Evolutionary conservation across 2,113 vertebrate genomes (phyloP), one percentile per base, ranked within the genome.

Genomic region (Lota lota): DNA sequence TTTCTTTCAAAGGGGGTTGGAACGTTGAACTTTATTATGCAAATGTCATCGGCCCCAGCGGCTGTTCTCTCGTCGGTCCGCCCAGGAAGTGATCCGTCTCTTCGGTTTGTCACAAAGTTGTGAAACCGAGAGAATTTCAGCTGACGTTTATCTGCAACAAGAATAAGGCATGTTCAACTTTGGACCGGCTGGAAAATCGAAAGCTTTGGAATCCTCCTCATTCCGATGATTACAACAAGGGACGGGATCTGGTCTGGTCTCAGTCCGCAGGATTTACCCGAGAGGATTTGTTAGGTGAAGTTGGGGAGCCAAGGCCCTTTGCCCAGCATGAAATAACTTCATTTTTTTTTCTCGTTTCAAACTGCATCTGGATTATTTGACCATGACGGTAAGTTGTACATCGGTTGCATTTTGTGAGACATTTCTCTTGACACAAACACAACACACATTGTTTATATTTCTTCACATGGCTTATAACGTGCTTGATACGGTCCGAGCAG

Each of bases 351-450:
- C 72, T 8, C 69, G 15, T 74, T 19, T 8, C 69, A 20, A 70
- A 67, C 19, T 24, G 22, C 67, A 47, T 50, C 81, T 16, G 90
- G 88, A 89, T 81, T 74, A 72, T 72, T 61, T 61, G 51, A 77
- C 73, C 77, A 93, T 93, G 91, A 93, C 91, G 90, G 91, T 93
- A 82, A 91, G 79, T 78, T 70, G 53, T 63, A 67, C 64, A 50
- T 72, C 73, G 22, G 76, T 57, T 21, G 8, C 47, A 16, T 36
- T 76, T 59, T 71, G 51, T 74, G 53, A 22, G 21, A 1, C 17
- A 24, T 72, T 69, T 68, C 59, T 65, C n/a, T 77, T 78, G 66
- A 22, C 6, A 61, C 28, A 5, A 33, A 33, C 28, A 33, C 4
- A 33, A 1, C 28, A 4, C 28, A 33, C 28, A 33, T 33, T 33